A percentile compares a stretch with the other conserved stretches of the same genome.
Conservation (phyloP, 2,113 vertebrate species). For the Aegithalos caudatus region DNA sequence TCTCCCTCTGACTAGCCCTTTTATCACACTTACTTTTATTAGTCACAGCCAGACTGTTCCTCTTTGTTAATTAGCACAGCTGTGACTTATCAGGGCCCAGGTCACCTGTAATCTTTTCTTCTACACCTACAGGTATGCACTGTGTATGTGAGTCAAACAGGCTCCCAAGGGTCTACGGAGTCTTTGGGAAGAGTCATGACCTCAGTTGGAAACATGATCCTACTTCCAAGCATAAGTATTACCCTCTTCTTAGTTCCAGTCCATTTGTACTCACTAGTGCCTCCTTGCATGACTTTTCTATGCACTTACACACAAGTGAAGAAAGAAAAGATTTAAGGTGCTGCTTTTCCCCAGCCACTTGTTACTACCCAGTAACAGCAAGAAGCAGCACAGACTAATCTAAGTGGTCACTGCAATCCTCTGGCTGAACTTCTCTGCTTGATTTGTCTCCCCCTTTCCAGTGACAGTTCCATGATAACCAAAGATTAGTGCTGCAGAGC, state of each 20-base stretch:
- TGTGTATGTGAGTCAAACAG: background rate
- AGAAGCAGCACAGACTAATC: background rate
- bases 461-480: background rate
- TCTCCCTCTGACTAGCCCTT: background rate
- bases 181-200: background rate
- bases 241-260: background rate
- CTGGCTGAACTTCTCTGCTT: fast-evolving
- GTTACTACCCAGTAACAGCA: background rate
- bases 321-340: background rate
- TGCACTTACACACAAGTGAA: background rate
- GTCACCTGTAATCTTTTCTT: background rate
- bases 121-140: background rate
- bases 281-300: background rate
- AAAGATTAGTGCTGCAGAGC: background rate
- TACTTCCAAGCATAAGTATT: background rate
- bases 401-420: background rate
- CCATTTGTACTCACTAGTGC: background rate
- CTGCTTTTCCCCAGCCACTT: background rate
- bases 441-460: background rate
- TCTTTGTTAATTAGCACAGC: background rate
- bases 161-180: too few relatives aligned
- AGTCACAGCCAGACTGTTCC: background rate
- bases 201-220: fast-evolving
- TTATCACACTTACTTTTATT: background rate
- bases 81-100: background rate